Conservation (phyloP, 2,797 vertebrate genomes). For the Buphagus erythrorhynchus region DNA sequence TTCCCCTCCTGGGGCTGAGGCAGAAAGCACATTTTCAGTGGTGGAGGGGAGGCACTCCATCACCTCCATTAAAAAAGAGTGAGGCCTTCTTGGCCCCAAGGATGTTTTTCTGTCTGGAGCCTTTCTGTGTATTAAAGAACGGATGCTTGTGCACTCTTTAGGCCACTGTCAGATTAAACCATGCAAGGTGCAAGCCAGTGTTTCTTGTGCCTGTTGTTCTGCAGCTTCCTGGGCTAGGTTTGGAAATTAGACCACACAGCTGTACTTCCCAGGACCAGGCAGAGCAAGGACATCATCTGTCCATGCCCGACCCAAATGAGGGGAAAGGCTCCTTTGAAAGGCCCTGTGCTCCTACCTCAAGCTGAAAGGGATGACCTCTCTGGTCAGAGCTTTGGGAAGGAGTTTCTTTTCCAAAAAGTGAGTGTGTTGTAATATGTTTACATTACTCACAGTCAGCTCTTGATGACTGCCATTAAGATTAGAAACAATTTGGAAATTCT, state of each 20-base stretch:
- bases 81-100: background rate
- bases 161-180: background rate
- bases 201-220: background rate
- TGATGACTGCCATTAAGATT: background rate
- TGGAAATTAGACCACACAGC: background rate
- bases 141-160: background rate
- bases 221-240: background rate
- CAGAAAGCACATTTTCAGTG: background rate
- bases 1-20: background rate
- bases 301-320: fast-evolving
- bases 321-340: background rate
- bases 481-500: slow-evolving; percentile 13
- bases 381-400: background rate
- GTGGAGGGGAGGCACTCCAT: background rate
- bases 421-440: background rate
- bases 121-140: background rate
- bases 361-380: background rate
- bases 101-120: background rate
- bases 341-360: background rate
- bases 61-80: background rate
- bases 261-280: background rate
- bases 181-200: fast-evolving
- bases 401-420: background rate
- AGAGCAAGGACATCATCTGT: fast-evolving
- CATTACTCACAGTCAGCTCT: background rate